These are phyloP conservation scores for Phyllostomus discolor DNA, from an alignment of 2,113 vertebrate species.

Conservation along the genomic window DNA sequence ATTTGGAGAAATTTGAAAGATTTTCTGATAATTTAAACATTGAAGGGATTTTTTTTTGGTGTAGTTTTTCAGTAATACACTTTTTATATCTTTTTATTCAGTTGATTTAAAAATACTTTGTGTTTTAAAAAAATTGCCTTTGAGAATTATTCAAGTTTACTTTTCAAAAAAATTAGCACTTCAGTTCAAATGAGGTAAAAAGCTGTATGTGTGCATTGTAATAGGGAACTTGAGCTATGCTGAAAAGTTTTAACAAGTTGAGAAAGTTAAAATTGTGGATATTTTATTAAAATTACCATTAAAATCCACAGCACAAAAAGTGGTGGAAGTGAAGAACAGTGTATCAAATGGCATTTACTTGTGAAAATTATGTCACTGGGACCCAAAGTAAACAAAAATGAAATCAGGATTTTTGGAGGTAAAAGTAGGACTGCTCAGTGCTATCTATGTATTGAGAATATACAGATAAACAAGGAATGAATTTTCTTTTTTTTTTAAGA, in stretches of 20 bases:
- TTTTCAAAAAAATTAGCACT: background rate
- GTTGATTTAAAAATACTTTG: background rate
- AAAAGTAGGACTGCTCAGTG: background rate
- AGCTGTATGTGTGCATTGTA: background rate
- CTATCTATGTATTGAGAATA: background rate
- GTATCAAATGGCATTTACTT: background rate
- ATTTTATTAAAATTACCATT: background rate
- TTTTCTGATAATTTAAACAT: background rate
- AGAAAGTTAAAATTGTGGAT: background rate
- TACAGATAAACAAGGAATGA: background rate
- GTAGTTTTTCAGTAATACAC: background rate
- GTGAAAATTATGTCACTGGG: background rate
- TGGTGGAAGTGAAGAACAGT: background rate
- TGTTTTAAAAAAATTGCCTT: background rate
- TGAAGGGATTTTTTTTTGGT: background rate
- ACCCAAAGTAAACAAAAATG: background rate
- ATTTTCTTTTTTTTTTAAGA: background rate
- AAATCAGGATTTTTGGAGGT: background rate
- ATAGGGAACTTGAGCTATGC: background rate
- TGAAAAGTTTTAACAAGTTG: conserved; percentile 6
- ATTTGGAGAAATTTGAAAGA: background rate
- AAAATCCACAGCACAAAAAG: background rate
- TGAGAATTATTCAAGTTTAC: background rate
- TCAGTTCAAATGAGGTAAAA: background rate
- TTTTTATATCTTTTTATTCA: background rate